Conservation (phyloP, 2,888 invertebrate species). For the Autographa pulchrina region DNA sequence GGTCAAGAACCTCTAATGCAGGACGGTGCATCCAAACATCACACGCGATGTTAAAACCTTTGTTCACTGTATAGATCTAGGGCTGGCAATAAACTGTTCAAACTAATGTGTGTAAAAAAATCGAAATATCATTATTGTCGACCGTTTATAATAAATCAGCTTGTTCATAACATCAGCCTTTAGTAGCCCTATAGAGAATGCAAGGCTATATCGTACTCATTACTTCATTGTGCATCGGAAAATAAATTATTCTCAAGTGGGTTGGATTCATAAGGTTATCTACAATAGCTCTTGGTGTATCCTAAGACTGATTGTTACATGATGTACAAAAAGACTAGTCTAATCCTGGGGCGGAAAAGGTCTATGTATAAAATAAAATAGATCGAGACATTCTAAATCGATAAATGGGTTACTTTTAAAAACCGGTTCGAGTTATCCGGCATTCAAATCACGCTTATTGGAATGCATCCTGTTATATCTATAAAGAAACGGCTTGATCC, state of each 20-base stretch:
- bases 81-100: conserved; percentile 34
- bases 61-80: conserved; percentile 48
- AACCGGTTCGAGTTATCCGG: conserved; percentile 54
- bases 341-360: neutral
- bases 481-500: conserved; percentile 62
- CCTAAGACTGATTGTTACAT: neutral
- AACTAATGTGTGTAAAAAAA: neutral
- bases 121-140: conserved; percentile 5
- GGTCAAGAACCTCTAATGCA: conserved; percentile 79
- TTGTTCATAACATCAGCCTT: conserved; percentile 22
- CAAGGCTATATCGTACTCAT: conserved; percentile 51
- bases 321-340: neutral
- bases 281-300: conserved; percentile 1
- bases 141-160: conserved; percentile 20
- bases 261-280: conserved; percentile 37
- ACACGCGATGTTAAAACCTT: conserved; percentile 66
- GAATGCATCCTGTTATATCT: conserved; percentile 68
- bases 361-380: neutral
- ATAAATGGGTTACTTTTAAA: conserved; percentile 33
- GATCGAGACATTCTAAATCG: conserved; percentile 21
- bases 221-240: conserved; percentile 50
- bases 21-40: conserved; percentile 67
- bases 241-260: conserved; percentile 56
- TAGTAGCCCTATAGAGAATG: conserved; percentile 41
- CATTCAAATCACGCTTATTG: conserved; percentile 67